These are phyloP conservation scores for Toxotes chatareus DNA, from an alignment of 2,113 vertebrate genomes.

Conservation along the genomic window DNA sequence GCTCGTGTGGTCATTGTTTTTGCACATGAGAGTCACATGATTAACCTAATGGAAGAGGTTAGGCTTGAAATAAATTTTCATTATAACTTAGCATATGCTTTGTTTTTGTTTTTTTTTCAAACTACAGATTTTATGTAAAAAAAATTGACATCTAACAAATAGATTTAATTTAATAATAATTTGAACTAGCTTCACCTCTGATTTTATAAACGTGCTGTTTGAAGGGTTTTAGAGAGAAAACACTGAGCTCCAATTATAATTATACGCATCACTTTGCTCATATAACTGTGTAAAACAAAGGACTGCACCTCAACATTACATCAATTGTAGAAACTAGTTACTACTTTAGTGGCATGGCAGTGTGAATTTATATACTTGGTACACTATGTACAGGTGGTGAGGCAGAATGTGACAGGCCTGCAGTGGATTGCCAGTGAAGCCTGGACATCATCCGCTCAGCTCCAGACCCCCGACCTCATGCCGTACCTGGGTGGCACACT, in stretches of 20 bases:
- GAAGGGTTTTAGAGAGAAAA: neutral
- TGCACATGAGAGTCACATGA: constrained; percentile 57
- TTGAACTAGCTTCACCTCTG: too few species aligned
- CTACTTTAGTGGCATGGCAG: neutral
- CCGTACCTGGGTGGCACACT: constrained; percentile 66
- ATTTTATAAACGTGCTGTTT: too few species aligned
- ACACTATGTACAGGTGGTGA: constrained; percentile 53
- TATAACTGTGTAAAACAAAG: neutral
- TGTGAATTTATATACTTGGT: neutral
- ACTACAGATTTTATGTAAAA: too few species aligned
- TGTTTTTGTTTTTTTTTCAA: too few species aligned
- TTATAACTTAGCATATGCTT: too few species aligned
- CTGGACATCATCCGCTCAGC: constrained; percentile 55
- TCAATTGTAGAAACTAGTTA: rapidly evolving
- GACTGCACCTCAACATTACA: neutral
- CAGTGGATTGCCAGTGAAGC: constrained; percentile 81
- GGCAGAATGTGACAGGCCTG: constrained; percentile 75
- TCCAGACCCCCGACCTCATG: constrained; percentile 61
- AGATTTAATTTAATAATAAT: too few species aligned
- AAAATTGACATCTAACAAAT: too few species aligned
- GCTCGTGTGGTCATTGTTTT: constrained; percentile 69
- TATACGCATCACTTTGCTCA: neutral
- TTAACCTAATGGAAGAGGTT: constrained; percentile 70
- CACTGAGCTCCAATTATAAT: neutral
- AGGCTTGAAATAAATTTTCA: neutral